phyloP scores from a whole-genome alignment of 2,113 vertebrate genomes.

The Balaenoptera acutorostrata region DNA sequence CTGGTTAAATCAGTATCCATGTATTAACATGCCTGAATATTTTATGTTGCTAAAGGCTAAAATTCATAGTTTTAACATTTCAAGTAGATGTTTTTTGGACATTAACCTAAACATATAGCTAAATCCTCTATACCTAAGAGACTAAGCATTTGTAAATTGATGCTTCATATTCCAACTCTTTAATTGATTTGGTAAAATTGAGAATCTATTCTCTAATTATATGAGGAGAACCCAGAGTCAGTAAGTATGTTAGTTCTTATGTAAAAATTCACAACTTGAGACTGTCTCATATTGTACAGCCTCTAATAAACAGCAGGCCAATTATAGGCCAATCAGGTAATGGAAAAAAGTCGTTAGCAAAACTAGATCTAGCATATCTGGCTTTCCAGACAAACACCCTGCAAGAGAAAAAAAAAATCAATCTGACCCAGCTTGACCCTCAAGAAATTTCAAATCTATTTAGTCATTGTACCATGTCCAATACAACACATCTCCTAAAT shows the following conservation, averaged over 20 bases:
- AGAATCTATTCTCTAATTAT: not conserved
- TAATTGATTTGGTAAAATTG: not conserved
- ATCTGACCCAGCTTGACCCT: constrained; percentile 13
- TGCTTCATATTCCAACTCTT: constrained; percentile 22
- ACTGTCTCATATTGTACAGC: constrained; percentile 33
- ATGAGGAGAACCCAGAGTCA: not conserved
- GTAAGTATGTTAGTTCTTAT: not conserved
- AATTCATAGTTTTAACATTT: not conserved
- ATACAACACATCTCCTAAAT: not conserved
- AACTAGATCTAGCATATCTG: constrained; percentile 40
- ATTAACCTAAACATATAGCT: not conserved
- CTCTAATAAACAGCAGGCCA: constrained; percentile 58
- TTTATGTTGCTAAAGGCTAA: not conserved
- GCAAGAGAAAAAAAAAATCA: constrained; percentile 3
- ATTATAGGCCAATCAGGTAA: constrained; percentile 64
- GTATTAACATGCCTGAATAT: not conserved
- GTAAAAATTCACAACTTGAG: constrained; percentile 42
- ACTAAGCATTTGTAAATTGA: not conserved
- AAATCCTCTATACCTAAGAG: not conserved
- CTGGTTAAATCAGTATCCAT: not conserved
- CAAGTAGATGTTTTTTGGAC: not conserved
- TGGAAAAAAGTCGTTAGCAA: constrained; percentile 53
- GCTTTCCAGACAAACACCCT: constrained; percentile 51
- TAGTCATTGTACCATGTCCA: not conserved
- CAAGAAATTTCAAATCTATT: constrained; percentile 35